Evolutionary conservation across 2,888 invertebrate species (phyloP).

Genomic region (Nowickia ferox): DNA sequence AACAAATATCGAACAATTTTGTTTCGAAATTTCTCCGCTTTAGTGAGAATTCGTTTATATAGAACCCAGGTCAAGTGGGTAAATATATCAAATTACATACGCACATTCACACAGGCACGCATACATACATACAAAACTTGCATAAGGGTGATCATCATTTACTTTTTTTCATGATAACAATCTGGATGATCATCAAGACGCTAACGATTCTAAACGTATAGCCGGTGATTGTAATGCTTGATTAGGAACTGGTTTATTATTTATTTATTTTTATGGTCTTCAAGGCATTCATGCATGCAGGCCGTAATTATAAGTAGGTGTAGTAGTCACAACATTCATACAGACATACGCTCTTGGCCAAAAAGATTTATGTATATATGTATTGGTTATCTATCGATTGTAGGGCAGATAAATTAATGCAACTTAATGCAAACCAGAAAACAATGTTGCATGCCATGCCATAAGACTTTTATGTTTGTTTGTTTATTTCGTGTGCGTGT

Average conservation of each 20-base stretch:
- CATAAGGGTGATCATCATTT: slow-evolving; percentile 35
- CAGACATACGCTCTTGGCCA: not conserved
- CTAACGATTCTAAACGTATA: not conserved
- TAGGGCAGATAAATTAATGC: slow-evolving; percentile 70
- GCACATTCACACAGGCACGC: no score
- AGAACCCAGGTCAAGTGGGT: no score
- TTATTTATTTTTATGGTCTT: slow-evolving; percentile 16
- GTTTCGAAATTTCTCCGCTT: no score
- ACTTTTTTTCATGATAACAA: not conserved
- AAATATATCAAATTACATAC: no score
- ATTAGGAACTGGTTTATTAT: slow-evolving; percentile 71
- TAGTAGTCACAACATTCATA: no score
- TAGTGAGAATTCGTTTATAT: no score
- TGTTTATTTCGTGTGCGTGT: not conserved
- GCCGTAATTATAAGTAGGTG: slow-evolving; percentile 41
- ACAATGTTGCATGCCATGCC: slow-evolving; percentile 69
- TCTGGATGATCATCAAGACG: not conserved
- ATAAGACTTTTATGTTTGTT: slow-evolving; percentile 38
- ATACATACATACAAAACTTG: not conserved
- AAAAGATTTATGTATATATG: slow-evolving; percentile 58
- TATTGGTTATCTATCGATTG: slow-evolving; percentile 68
- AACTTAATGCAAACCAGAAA: slow-evolving; percentile 71
- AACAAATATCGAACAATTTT: no score
- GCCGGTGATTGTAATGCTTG: slow-evolving; percentile 71
- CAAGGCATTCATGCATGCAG: slow-evolving; percentile 39